A percentile compares a stretch with the other conserved stretches of the same genome.
These are phyloP conservation scores for Dryas iulia DNA, from an alignment of 1,140 invertebrate genomes.

Conservation along the genomic window DNA sequence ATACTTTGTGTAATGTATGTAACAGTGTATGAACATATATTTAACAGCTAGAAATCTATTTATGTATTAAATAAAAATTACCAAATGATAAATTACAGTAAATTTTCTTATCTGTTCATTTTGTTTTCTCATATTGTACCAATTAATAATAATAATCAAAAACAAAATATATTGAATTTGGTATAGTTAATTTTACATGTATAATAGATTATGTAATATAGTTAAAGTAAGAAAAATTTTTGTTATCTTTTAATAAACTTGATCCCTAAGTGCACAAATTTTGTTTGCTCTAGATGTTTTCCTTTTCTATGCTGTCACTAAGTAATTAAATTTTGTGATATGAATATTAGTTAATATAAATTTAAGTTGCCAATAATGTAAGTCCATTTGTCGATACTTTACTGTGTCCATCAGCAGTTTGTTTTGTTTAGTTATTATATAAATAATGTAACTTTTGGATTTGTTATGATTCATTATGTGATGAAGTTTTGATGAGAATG, in stretches of 20 bases:
- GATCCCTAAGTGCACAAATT: slow-evolving; percentile 34
- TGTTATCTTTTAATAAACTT: slow-evolving; percentile 10
- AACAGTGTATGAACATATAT: too few species aligned
- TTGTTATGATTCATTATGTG: slow-evolving; percentile 38
- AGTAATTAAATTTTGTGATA: slow-evolving; percentile 45
- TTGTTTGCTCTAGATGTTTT: slow-evolving; percentile 14
- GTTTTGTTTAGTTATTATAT: slow-evolving; percentile 40
- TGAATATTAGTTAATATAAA: slow-evolving; percentile 38
- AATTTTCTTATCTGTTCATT: background rate
- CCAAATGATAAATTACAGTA: slow-evolving; percentile 4
- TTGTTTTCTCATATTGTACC: slow-evolving; percentile 1
- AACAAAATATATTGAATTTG: background rate
- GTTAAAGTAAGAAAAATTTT: slow-evolving; percentile 13
- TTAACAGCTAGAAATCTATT: background rate
- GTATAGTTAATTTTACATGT: slow-evolving; percentile 8
- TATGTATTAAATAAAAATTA: background rate
- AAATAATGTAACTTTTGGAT: slow-evolving; percentile 47
- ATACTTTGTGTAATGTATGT: slow-evolving; percentile 8
- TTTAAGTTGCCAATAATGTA: slow-evolving; percentile 20
- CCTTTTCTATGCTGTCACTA: slow-evolving; percentile 27
- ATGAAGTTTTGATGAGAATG: slow-evolving; percentile 56
- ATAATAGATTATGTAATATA: slow-evolving; percentile 12
- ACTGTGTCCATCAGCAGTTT: slow-evolving; percentile 20
- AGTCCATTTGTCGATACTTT: slow-evolving; percentile 2
- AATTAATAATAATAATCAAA: background rate